A percentile compares a stretch with the other conserved stretches of the same genome.
phyloP scores from a whole-genome alignment of 2,888 invertebrate genomes.

The Beris morrisii region DNA sequence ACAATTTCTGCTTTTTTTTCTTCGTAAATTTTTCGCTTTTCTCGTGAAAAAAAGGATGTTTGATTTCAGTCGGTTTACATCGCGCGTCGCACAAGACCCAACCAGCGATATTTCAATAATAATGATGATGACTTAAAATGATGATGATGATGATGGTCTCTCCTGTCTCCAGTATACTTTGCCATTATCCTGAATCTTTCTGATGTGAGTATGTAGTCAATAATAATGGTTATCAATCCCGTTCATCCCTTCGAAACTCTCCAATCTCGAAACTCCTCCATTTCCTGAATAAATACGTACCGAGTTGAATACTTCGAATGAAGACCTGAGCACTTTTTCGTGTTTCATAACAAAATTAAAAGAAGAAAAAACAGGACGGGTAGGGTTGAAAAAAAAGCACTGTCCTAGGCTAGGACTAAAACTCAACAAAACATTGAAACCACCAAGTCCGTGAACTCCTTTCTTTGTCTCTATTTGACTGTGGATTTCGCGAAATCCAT shows the following conservation, averaged over 20 bases:
- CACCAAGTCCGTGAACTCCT: background rate
- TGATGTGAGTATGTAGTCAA: conserved; percentile 29
- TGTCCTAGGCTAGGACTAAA: conserved; percentile 4
- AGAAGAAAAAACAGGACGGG: background rate
- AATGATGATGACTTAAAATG: conserved; percentile 37
- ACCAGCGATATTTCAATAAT: conserved; percentile 38
- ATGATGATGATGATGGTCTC: conserved; percentile 30
- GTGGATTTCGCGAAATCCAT: conserved; percentile 20
- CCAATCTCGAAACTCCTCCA: too few relatives aligned
- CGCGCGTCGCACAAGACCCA: conserved; percentile 6
- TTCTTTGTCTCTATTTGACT: conserved; percentile 22
- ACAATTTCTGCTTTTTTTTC: too few relatives aligned
- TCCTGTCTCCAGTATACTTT: background rate
- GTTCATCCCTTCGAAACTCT: background rate
- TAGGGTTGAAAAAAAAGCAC: too few relatives aligned
- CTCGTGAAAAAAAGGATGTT: conserved; percentile 13
- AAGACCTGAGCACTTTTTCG: conserved; percentile 32
- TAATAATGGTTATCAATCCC: conserved; percentile 36
- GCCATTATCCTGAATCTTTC: background rate
- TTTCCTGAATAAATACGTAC: too few relatives aligned
- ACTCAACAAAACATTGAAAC: conserved; percentile 10
- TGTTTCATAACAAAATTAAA: conserved; percentile 17
- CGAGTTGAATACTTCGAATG: conserved; percentile 13
- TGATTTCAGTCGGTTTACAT: conserved; percentile 26
- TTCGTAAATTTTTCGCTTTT: too few relatives aligned